Evolutionary conservation across 2,113 vertebrate genomes (phyloP).

Genomic region (Cottus gobio): DNA sequence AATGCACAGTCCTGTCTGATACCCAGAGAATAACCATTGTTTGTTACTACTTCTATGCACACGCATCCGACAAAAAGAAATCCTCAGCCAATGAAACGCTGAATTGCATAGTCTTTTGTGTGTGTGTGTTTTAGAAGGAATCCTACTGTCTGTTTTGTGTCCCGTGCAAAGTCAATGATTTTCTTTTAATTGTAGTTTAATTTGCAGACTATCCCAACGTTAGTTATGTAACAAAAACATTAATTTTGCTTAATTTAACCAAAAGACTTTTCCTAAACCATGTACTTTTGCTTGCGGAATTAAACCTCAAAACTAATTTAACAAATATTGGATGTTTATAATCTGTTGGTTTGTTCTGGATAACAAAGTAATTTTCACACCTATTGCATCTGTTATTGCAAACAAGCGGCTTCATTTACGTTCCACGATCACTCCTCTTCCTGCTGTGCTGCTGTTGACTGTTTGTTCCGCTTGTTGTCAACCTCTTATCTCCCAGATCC

Average conservation of each 20-base stretch:
- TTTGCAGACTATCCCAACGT: too few relatives aligned
- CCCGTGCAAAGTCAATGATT: not conserved
- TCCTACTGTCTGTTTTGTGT: not conserved
- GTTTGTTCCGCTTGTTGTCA: conserved; percentile 28
- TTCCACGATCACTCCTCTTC: not conserved
- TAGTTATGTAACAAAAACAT: too few relatives aligned
- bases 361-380: too few relatives aligned
- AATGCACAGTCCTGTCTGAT: conserved; percentile 26
- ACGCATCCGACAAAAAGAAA: conserved; percentile 3
- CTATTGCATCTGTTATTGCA: conserved; percentile 4
- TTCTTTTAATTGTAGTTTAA: not conserved
- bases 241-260: not conserved
- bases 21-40: conserved; percentile 41
- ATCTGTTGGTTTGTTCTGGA: not conserved
- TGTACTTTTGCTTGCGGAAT: not conserved
- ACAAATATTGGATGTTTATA: not conserved
- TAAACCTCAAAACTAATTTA: not conserved
- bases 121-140: not conserved
- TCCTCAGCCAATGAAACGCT: not conserved
- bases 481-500: conserved; percentile 4
- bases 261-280: not conserved
- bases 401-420: not conserved
- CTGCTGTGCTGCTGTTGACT: conserved; percentile 19
- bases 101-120: not conserved
- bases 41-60: conserved; percentile 18